Base-by-base conservation (phyloP, 1,140 invertebrate species). In the Protaetia brevitarsis region DNA sequence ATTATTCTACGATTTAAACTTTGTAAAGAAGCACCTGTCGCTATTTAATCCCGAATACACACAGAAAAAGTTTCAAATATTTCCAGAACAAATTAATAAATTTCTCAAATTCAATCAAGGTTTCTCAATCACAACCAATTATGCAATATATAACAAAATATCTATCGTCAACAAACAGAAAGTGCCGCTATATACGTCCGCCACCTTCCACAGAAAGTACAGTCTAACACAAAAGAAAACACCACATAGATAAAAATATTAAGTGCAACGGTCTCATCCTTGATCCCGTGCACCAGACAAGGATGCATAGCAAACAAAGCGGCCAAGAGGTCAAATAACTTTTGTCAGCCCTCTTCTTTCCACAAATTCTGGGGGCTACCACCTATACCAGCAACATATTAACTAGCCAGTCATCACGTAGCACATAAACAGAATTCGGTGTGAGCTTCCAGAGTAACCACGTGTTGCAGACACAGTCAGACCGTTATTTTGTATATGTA, bases 291-390 rank as follows among this genome's bases (percentile, higher is more conserved):
- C 13, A 23, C 5, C 11, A 51, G 41, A 51, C 16, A 23, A 11
- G 26, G 41, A 51, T 23, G 19, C 41, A 23, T 51, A 51, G 41
- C 41, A 51, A 51, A 51, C 41, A 51, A 51, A 51, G 13, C 16
- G 6, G 2, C 13, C 2, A 51, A 51, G 41, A 51, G 41, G 41
- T 51, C 41, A 51, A 51, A 51, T 51, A 51, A 51, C 41, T 51
- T 51, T 51, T 51, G 19, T 51, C 8, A 19, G 41, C 16, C 41
- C 41, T 51, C 41, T 19, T 21, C 13, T 51, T 51, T 51, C 19
- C 16, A 51, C 16, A 21, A 19, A 21, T n/a, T 10, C 16, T 16
- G 26, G 11, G 41, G 41, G 8, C 41, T 51, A 23, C 41, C 41
- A n/a, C n/a, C n/a, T n/a, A n/a, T 51, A 51, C 41, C 41, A 51